Evolutionary conservation across 2,797 vertebrate genomes (phyloP).

Genomic region (Thripadectes ignobilis): DNA sequence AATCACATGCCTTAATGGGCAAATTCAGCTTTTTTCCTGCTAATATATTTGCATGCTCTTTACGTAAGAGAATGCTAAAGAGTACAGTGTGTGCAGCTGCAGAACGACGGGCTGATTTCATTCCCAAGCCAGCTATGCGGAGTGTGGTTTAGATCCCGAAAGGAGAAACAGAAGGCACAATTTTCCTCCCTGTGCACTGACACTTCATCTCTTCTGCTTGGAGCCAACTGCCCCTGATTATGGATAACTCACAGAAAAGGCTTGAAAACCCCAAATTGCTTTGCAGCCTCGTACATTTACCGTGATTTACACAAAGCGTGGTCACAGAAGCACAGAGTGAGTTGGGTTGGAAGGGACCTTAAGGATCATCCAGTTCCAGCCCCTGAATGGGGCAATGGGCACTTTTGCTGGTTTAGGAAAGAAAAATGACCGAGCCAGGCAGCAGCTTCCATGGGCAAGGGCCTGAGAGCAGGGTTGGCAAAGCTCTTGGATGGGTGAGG

Average conservation of each 20-base stretch:
- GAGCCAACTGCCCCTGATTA: not conserved
- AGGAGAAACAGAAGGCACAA: not conserved
- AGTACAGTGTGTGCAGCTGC: constrained; percentile 41
- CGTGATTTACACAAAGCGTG: not conserved
- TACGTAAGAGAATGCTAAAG: not conserved
- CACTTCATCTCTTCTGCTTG: constrained; percentile 22
- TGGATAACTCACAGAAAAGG: not conserved
- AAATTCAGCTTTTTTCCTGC: constrained; percentile 3
- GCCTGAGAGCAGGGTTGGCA: not conserved
- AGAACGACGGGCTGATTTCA: not conserved
- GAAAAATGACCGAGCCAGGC: not conserved
- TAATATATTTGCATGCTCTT: constrained; percentile 30
- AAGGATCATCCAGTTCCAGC: fast-evolving
- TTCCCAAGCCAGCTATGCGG: not conserved
- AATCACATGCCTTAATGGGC: constrained; percentile 54
- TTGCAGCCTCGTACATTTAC: not conserved
- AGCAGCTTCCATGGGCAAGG: not conserved
- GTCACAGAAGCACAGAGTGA: not conserved
- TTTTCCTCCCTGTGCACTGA: not conserved
- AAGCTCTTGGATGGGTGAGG: not conserved
- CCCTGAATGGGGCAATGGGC: fast-evolving
- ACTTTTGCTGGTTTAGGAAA: not conserved
- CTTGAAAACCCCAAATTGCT: not conserved
- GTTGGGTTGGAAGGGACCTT: not conserved
- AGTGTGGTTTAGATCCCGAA: not conserved